Evolutionary conservation across 2,888 invertebrate species (phyloP).

Genomic region (Mythimna ferrago): DNA sequence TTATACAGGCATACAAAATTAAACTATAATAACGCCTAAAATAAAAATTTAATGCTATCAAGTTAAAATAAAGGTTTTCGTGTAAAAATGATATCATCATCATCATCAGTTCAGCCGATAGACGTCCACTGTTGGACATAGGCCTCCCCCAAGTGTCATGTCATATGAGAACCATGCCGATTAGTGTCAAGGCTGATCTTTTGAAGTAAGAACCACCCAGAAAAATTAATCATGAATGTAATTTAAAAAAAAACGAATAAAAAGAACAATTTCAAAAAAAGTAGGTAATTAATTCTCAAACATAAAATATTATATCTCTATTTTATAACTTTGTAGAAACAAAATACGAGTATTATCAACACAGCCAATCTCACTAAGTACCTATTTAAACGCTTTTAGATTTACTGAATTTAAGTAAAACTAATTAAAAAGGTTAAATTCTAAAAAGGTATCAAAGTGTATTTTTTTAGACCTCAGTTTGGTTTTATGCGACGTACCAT

Average conservation of each 20-base stretch:
- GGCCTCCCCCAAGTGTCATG: no score
- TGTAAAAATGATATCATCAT: no score
- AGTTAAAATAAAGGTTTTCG: no score
- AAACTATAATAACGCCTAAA: not conserved
- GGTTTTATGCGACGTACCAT: not conserved
- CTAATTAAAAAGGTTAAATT: not conserved
- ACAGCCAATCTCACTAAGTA: conserved; percentile 1
- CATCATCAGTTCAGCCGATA: no score
- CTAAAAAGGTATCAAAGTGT: not conserved
- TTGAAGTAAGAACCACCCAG: no score
- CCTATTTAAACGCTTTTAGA: not conserved
- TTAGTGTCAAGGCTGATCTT: no score
- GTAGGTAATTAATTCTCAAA: not conserved
- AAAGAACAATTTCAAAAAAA: no score
- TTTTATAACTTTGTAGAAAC: not conserved
- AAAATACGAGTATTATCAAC: not conserved
- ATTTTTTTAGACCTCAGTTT: conserved; percentile 37
- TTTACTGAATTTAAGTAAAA: not conserved
- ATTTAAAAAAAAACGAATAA: no score
- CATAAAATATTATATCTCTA: not conserved
- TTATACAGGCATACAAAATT: not conserved
- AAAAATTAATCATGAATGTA: no score
- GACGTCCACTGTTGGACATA: no score
- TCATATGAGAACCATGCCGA: no score
- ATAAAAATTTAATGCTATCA: not conserved